Conservation (phyloP, 2,888 invertebrate genomes). For the Hartigia nigra region DNA sequence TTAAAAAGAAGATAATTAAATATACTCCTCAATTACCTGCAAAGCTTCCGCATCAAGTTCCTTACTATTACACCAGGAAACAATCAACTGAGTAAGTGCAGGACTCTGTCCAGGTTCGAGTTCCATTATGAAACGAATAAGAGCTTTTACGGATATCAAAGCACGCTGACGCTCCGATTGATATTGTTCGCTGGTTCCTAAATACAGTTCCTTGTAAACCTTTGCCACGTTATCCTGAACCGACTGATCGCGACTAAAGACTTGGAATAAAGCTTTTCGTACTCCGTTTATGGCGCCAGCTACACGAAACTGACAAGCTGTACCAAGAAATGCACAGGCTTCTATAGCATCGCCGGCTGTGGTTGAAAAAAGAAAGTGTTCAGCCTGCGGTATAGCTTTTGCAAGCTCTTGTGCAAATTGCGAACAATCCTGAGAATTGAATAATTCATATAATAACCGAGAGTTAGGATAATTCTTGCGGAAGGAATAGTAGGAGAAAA, state of each 20-base stretch:
- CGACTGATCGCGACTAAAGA: constrained; percentile 56
- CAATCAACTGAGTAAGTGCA: constrained; percentile 50
- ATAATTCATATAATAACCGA: not conserved
- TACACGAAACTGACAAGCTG: constrained; percentile 83
- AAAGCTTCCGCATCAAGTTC: constrained; percentile 50
- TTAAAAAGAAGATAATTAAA: not conserved
- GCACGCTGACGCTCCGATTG: constrained; percentile 48
- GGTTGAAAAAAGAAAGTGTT: constrained; percentile 78
- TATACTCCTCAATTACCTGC: constrained; percentile 39
- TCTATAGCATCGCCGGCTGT: constrained; percentile 86
- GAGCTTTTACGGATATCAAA: constrained; percentile 42
- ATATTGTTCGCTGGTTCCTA: constrained; percentile 36
- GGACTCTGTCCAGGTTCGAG: constrained; percentile 55
- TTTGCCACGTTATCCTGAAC: constrained; percentile 55
- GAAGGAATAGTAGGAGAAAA: constrained; percentile 61
- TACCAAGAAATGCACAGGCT: constrained; percentile 88
- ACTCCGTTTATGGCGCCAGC: constrained; percentile 76
- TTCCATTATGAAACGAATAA: constrained; percentile 51
- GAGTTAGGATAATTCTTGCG: constrained; percentile 13
- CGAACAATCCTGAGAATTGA: constrained; percentile 65
- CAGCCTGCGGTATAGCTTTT: constrained; percentile 73
- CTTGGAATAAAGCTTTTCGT: constrained; percentile 56
- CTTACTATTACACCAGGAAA: constrained; percentile 48
- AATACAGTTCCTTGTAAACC: constrained; percentile 57
- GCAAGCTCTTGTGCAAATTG: constrained; percentile 69